Percentiles rank a stretch among this genome's conserved stretches.
phyloP scores from a whole-genome alignment of 2,113 vertebrate genomes.

The Lepus europaeus region DNA sequence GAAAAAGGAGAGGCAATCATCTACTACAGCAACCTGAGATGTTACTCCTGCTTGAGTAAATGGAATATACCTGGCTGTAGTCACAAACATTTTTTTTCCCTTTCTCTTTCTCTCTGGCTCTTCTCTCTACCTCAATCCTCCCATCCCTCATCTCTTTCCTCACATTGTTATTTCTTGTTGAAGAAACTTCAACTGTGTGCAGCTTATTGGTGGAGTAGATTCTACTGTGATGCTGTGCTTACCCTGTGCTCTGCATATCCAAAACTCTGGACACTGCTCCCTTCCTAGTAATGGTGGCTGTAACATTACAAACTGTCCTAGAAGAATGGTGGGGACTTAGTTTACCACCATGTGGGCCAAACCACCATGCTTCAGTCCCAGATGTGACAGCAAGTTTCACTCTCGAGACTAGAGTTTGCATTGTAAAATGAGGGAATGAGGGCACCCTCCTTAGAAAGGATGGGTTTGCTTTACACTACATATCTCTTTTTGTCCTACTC shows the following conservation, averaged over 20 bases:
- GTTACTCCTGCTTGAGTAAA: neutral
- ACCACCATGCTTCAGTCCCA: neutral
- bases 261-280: neutral
- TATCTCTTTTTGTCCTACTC: neutral
- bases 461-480: neutral
- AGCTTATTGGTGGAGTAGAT: neutral
- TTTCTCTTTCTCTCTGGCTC: accelerated
- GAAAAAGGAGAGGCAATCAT: neutral
- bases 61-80: neutral
- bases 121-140: accelerated
- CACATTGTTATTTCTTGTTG: neutral
- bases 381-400: neutral
- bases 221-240: neutral
- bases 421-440: neutral
- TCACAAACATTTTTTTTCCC: neutral
- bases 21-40: neutral
- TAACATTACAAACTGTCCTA: neutral
- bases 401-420: neutral
- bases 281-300: neutral
- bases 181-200: neutral
- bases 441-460: neutral
- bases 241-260: neutral
- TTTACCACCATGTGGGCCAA: neutral
- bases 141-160: neutral
- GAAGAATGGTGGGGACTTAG: neutral